These are phyloP conservation scores for Mesoligia furuncula DNA, from an alignment of 2,888 invertebrate genomes.

Conservation along the genomic window DNA sequence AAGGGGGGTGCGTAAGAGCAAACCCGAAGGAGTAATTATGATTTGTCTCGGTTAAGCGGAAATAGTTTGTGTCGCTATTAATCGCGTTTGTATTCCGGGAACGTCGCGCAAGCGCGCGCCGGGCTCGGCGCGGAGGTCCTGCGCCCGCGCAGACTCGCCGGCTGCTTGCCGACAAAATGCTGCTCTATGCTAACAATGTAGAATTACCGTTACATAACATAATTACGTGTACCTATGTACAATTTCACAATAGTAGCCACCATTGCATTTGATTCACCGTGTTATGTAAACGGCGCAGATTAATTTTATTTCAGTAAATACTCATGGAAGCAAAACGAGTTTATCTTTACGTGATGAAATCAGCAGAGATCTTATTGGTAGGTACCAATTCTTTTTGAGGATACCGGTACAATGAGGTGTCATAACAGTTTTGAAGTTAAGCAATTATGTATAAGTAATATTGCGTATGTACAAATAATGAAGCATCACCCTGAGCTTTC, in stretches of 20 bases:
- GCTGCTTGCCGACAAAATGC: constrained; percentile 59
- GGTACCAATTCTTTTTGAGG: constrained; percentile 31
- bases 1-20: constrained; percentile 87
- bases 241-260: constrained; percentile 43
- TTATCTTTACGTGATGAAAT: constrained; percentile 48
- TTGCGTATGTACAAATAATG: constrained; percentile 23
- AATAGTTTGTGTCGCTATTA: constrained; percentile 89
- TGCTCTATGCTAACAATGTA: constrained; percentile 45
- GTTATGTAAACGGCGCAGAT: constrained; percentile 53
- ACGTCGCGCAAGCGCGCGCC: constrained; percentile 67
- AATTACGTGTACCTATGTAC: constrained; percentile 40
- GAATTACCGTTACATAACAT: constrained; percentile 44
- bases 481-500: not conserved
- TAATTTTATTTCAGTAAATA: constrained; percentile 51
- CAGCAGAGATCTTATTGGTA: constrained; percentile 50
- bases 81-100: constrained; percentile 85
- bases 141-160: constrained; percentile 69
- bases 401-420: constrained; percentile 33
- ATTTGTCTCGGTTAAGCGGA: constrained; percentile 89
- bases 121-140: constrained; percentile 63
- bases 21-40: constrained; percentile 88
- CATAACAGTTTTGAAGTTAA: constrained; percentile 40
- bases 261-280: constrained; percentile 45
- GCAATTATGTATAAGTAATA: constrained; percentile 24
- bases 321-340: constrained; percentile 58